These are phyloP conservation scores for Cygnus buccinator DNA, from an alignment of 2,113 vertebrate genomes.

Conservation along the genomic window DNA sequence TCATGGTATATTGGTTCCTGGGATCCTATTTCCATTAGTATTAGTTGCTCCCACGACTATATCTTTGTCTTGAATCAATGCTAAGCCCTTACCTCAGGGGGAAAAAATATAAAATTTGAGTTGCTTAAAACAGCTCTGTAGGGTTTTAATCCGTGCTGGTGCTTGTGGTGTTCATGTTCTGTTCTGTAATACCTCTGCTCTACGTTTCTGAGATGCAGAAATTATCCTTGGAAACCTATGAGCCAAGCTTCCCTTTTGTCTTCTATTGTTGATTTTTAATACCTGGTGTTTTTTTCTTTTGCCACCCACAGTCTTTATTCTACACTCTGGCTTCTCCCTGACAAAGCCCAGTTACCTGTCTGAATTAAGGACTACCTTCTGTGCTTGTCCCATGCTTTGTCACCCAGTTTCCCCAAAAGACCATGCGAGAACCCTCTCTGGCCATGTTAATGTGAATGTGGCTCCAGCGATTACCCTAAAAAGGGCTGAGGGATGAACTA, in stretches of 20 bases:
- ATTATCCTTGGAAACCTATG: background rate
- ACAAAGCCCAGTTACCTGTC: background rate
- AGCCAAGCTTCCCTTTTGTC: background rate
- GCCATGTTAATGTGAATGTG: background rate
- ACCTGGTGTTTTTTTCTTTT: background rate
- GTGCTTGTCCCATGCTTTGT: background rate
- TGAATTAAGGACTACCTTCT: background rate
- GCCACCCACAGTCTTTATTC: background rate
- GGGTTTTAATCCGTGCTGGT: background rate
- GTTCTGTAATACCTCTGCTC: background rate
- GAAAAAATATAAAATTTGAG: background rate
- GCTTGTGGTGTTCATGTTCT: accelerated
- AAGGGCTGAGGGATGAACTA: background rate
- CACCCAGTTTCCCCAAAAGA: background rate
- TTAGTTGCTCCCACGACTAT: background rate
- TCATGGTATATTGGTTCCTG: background rate
- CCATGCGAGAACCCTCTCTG: background rate
- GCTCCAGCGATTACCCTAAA: background rate
- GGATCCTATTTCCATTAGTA: background rate
- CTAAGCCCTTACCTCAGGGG: background rate
- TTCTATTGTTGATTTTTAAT: background rate
- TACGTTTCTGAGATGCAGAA: background rate
- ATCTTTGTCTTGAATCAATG: background rate
- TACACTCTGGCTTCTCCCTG: background rate
- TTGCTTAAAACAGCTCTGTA: background rate